phyloP scores from a whole-genome alignment of 2,888 invertebrate genomes.

The Sarcophaga variegata region DNA sequence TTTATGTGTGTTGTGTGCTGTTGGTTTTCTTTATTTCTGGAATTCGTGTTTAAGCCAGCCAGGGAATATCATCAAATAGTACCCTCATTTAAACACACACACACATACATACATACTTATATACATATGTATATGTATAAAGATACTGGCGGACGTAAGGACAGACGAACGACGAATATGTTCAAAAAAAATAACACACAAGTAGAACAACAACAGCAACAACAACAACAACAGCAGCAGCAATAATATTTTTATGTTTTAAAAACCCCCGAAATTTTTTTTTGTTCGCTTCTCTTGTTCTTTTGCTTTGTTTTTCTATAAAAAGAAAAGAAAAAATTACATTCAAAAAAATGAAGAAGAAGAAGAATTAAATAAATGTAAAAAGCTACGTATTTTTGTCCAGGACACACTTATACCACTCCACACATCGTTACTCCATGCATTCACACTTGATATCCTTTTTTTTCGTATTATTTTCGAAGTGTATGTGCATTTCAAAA shows the following conservation, averaged over 20 bases:
- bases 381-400: constrained; percentile 44
- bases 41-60: constrained; percentile 33
- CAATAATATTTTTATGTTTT: too few relatives aligned
- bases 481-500: background rate
- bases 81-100: constrained; percentile 5
- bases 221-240: too few relatives aligned
- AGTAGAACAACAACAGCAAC: background rate
- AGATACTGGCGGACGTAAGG: too few relatives aligned
- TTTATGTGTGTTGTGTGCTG: background rate
- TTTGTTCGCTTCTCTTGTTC: background rate
- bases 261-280: background rate
- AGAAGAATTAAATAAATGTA: constrained; percentile 44
- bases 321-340: constrained; percentile 29
- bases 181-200: background rate
- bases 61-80: constrained; percentile 38
- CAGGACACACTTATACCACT: constrained; percentile 49
- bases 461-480: too few relatives aligned
- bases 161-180: background rate
- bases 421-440: background rate
- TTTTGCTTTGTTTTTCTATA: background rate
- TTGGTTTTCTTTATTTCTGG: constrained; percentile 13
- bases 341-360: constrained; percentile 55
- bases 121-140: too few relatives aligned
- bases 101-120: background rate
- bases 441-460: background rate